phyloP scores from a whole-genome alignment of 2,797 vertebrate species.

The Hippopotamyrus pictus region DNA sequence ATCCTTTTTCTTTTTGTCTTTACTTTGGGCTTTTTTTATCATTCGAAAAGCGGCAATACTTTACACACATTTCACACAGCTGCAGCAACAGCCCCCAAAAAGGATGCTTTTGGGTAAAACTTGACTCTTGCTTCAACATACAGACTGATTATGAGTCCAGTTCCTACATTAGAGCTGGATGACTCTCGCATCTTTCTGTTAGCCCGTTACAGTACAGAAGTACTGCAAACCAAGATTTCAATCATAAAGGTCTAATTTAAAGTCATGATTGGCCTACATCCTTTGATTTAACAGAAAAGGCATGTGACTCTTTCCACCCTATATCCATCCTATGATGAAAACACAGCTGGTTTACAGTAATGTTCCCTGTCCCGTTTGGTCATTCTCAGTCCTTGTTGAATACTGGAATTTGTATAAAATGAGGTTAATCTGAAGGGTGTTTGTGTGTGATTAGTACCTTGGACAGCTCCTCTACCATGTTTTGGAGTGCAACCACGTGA shows the following conservation, averaged over 20 bases:
- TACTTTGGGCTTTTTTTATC: neutral
- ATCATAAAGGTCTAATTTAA: neutral
- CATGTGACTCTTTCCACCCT: neutral
- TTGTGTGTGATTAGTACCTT: constrained; percentile 43
- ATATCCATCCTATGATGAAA: neutral
- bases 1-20: constrained; percentile 5
- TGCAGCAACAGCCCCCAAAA: constrained; percentile 38
- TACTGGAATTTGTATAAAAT: constrained; percentile 16
- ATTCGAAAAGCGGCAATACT: constrained; percentile 18
- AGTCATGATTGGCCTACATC: neutral
- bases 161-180: constrained; percentile 34
- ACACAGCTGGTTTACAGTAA: neutral
- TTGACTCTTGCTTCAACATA: constrained; percentile 31
- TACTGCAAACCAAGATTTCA: neutral
- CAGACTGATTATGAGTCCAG: neutral
- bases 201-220: neutral
- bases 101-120: neutral
- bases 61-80: constrained; percentile 41
- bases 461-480: constrained; percentile 34
- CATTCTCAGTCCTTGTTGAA: neutral
- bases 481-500: neutral
- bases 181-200: neutral
- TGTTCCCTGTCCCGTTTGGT: neutral
- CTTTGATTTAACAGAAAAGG: neutral
- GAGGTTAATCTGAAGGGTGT: constrained; percentile 16